Conservation (phyloP, 2,797 vertebrate species). For the Synanceia verrucosa region DNA sequence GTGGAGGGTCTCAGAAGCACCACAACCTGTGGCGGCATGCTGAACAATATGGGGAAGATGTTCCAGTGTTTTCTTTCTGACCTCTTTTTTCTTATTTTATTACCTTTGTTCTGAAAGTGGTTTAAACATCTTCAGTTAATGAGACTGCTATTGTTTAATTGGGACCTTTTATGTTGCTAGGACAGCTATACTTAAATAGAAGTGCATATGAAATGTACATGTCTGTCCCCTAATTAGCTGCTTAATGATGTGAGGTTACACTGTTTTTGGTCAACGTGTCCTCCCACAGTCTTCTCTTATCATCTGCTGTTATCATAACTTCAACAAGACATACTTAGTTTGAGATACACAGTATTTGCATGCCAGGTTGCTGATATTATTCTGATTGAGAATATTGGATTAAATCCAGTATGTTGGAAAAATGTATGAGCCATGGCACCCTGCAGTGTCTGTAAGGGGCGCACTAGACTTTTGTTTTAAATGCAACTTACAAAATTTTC, state of each 20-base stretch:
- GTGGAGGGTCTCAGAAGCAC: slow-evolving; percentile 9
- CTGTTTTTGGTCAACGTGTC: neutral
- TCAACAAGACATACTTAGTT: neutral
- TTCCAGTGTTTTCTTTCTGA: slow-evolving; percentile 1
- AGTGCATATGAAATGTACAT: slow-evolving; percentile 11
- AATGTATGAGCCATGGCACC: neutral
- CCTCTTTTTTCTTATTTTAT: neutral
- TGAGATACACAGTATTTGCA: neutral
- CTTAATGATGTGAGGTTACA: slow-evolving; percentile 18
- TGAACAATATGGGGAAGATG: neutral
- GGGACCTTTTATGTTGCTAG: neutral
- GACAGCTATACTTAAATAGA: slow-evolving; percentile 16
- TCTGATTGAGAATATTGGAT: neutral
- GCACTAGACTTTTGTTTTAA: no score
- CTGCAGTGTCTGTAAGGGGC: no score
- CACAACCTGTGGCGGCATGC: neutral
- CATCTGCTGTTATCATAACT: slow-evolving; percentile 10
- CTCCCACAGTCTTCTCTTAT: neutral
- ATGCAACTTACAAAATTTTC: neutral
- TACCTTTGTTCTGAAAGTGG: neutral
- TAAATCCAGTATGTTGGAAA: no score
- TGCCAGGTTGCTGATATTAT: neutral
- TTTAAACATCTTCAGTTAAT: slow-evolving; percentile 25
- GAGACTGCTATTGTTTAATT: slow-evolving; percentile 8
- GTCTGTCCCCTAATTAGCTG: slow-evolving; percentile 24